Evolutionary conservation across 2,113 vertebrate species (phyloP), one percentile per base, ranked within the genome.

Genomic region (Balaeniceps rex): DNA sequence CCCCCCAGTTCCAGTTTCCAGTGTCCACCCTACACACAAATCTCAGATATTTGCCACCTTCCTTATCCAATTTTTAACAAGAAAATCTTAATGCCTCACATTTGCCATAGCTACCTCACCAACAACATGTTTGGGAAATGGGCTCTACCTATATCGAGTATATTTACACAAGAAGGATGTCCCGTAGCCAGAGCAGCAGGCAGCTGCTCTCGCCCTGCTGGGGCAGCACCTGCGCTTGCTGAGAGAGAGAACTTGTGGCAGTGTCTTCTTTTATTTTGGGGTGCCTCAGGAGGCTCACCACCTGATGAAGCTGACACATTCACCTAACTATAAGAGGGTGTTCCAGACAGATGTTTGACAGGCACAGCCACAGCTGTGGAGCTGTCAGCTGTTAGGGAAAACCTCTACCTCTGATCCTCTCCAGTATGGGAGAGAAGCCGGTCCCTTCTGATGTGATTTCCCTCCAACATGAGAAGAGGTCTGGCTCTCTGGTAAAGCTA

Each of bases 81-180:
- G 19, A 64, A 86, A 75, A 75, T 51, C 14, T 15, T 64, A 36
- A 16, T 24, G 11, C 7, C 12, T 63, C 3, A 1, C 14, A 28
- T 34, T 88, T 9, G 1, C 40, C 4, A 21, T 29, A 55, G 25
- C 33, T 65, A 33, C 28, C 47, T 57, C 54, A 65, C 34, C 36
- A 44, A n/a, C 6, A 61, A 28, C 22, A 28, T 0, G 0, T 49
- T 18, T 76, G 46, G 38, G 26, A 70, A 80, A 60, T 0, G 8
- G 33, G 23, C 5, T 63, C 11, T 63, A 7, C 13, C 11, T 80
- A 4, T 31, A 18, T 8, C 24, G 3, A 42, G 4, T 47, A 14
- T 44, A 34, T 58, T 57, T 46, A 29, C 25, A 38, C 9, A 65
- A 17, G 12, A 17, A 75, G 7, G 5, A 44, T 6, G 18, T 57